Conservation (phyloP, 2,888 invertebrate species). For the Panzeria rudis region DNA sequence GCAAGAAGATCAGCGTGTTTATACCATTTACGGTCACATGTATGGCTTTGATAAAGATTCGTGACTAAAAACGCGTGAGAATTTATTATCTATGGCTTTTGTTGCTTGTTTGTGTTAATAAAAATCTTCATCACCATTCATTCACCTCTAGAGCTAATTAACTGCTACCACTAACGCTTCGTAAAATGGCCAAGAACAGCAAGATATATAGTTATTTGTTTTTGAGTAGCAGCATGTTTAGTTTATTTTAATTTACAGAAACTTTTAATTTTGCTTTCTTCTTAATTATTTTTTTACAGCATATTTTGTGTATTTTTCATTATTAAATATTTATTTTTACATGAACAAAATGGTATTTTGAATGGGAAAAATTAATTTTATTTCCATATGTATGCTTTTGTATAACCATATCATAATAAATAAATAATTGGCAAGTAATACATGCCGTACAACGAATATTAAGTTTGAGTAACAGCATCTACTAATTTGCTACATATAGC, state of each 20-base stretch:
- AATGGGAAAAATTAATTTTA: background rate
- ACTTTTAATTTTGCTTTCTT: background rate
- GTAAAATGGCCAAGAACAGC: background rate
- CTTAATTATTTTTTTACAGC: background rate
- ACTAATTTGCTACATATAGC: too few relatives aligned
- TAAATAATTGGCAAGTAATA: background rate
- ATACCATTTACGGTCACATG: conserved; percentile 61
- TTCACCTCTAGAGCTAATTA: conserved; percentile 26
- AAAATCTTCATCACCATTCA: conserved; percentile 42
- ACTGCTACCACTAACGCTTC: background rate
- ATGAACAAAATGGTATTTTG: background rate
- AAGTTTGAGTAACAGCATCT: too few relatives aligned
- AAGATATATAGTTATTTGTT: background rate
- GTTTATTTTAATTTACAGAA: background rate
- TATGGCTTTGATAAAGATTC: conserved; percentile 56
- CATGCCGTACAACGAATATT: too few relatives aligned
- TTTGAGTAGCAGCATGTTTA: background rate
- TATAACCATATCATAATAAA: background rate
- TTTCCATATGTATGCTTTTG: background rate
- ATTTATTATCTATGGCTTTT: conserved; percentile 41
- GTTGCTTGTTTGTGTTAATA: conserved; percentile 25
- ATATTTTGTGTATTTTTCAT: background rate
- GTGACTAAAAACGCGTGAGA: conserved; percentile 69
- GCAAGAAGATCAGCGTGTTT: conserved; percentile 1
- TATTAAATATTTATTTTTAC: background rate